Conservation (phyloP, 2,113 vertebrate genomes). For the Pyrgilauda ruficollis region DNA sequence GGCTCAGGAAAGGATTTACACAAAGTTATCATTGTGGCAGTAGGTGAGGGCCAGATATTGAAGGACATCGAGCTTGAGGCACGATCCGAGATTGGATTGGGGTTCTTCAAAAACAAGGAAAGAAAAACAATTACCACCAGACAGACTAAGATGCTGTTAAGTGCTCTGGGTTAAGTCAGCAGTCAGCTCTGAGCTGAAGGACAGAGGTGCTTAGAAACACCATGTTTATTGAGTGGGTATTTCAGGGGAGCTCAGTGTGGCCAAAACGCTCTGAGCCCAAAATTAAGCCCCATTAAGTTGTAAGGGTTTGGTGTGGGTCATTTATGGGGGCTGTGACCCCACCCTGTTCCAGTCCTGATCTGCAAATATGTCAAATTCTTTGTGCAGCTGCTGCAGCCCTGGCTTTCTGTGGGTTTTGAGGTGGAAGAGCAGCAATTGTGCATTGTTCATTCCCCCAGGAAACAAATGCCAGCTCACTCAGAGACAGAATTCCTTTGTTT, state of each 20-base stretch:
- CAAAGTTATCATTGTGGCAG: neutral
- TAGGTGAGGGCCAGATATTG: neutral
- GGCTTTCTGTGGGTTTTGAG: accelerated
- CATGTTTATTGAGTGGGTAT: neutral
- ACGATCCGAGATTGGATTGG: neutral
- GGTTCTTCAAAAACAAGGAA: neutral
- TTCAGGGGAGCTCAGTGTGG: neutral
- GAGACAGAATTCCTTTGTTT: too few species aligned
- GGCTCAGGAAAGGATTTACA: neutral
- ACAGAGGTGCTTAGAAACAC: neutral
- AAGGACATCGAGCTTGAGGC: neutral
- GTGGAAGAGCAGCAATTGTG: neutral
- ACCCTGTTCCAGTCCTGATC: neutral
- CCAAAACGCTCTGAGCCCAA: neutral
- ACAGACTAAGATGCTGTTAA: neutral
- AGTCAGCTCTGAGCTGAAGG: neutral
- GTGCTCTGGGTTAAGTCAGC: neutral
- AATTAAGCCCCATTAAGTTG: neutral
- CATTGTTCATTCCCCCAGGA: neutral
- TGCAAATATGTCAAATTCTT: accelerated
- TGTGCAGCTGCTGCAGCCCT: neutral
- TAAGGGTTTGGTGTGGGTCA: neutral
- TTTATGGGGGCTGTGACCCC: neutral
- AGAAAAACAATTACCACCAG: neutral
- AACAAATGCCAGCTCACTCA: accelerated